A percentile compares a stretch with the other conserved stretches of the same genome.
phyloP scores from a whole-genome alignment of 2,797 vertebrate species.

The Zenarchopterus dispar region DNA sequence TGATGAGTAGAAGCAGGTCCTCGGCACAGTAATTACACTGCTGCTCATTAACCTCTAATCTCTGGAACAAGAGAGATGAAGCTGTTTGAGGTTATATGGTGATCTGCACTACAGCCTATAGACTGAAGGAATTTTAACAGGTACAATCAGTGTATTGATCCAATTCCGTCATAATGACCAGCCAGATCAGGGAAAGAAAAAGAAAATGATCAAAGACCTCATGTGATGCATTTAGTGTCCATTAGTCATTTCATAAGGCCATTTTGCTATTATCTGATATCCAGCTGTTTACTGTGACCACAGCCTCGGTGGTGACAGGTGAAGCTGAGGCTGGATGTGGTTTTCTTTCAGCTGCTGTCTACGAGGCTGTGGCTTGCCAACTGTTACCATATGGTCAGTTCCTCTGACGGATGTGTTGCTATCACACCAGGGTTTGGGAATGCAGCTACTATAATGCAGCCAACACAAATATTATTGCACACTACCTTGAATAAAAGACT shows the following conservation, averaged over 20 bases:
- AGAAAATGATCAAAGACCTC: background rate
- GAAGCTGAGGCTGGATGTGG: conserved; percentile 1
- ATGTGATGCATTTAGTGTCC: conserved; percentile 6
- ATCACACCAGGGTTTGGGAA: background rate
- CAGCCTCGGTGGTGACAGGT: background rate
- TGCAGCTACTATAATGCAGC: background rate
- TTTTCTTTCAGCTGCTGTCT: conserved; percentile 2
- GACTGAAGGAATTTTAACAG: conserved; percentile 8
- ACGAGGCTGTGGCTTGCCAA: background rate
- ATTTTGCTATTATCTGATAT: background rate
- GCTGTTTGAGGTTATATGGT: conserved; percentile 23
- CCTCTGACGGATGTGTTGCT: background rate
- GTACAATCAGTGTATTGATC: background rate
- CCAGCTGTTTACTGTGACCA: background rate
- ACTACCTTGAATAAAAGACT: background rate
- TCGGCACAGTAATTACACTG: conserved; percentile 68
- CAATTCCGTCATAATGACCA: background rate
- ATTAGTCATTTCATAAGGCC: conserved; percentile 2
- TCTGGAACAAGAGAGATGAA: conserved; percentile 22
- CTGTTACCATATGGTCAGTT: conserved; percentile 1
- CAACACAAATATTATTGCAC: background rate
- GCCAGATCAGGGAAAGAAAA: background rate
- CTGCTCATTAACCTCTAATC: conserved; percentile 65
- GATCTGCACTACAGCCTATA: conserved; percentile 15
- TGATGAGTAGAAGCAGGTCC: conserved; percentile 67